Conservation (phyloP, 2,113 vertebrate genomes). For the Ondatra zibethicus region DNA sequence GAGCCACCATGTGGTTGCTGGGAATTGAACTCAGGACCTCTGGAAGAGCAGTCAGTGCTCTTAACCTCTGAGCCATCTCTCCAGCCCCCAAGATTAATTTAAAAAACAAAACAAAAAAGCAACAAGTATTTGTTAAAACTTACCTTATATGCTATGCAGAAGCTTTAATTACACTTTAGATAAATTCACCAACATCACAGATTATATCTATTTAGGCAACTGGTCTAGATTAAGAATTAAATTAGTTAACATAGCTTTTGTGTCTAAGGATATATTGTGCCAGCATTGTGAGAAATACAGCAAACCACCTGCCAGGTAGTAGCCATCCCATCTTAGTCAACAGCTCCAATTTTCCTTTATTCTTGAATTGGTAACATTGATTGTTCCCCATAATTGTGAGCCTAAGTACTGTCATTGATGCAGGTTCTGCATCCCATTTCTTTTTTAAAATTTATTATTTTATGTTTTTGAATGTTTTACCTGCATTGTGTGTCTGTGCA, state of each 20-base stretch:
- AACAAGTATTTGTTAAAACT: constrained; percentile 15
- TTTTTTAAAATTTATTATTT: not conserved
- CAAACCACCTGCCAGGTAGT: not conserved
- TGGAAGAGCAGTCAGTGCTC: no score
- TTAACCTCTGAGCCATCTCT: no score
- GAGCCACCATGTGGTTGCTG: no score
- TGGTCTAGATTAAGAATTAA: constrained; percentile 38
- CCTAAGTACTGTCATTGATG: constrained; percentile 20
- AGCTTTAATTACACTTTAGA: not conserved
- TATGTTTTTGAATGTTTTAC: not conserved
- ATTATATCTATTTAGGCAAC: constrained; percentile 12
- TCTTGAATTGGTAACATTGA: constrained; percentile 14
- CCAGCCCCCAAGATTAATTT: no score
- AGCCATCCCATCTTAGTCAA: not conserved
- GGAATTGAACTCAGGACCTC: no score
- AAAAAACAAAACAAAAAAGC: not conserved
- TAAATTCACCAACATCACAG: not conserved
- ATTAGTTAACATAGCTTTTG: constrained; percentile 36
- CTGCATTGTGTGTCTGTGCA: not conserved
- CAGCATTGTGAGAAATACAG: not conserved
- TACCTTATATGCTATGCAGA: constrained; percentile 39
- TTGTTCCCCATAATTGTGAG: constrained; percentile 36
- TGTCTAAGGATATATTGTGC: not conserved
- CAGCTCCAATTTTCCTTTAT: constrained; percentile 12
- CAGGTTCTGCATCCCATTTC: not conserved